These are phyloP conservation scores for Choristoneura fumiferana DNA, from an alignment of 1,140 invertebrate species.

Conservation along the genomic window DNA sequence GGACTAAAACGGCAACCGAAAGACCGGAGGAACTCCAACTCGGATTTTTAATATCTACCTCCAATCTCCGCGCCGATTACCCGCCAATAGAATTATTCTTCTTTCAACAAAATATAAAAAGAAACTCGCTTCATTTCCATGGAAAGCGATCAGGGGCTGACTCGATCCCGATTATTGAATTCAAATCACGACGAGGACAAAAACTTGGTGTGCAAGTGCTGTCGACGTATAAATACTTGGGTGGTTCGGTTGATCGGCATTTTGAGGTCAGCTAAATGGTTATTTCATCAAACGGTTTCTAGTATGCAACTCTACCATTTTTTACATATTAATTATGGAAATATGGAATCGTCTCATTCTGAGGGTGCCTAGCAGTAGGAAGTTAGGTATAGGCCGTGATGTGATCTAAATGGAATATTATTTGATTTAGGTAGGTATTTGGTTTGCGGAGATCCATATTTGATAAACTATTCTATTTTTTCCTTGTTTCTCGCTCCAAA, in stretches of 20 bases:
- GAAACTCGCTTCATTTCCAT: slow-evolving; percentile 57
- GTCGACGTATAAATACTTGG: background rate
- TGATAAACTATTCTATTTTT: no score
- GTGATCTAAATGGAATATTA: no score
- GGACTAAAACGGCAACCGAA: slow-evolving; percentile 22
- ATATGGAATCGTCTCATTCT: no score
- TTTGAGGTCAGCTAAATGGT: background rate
- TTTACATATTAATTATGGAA: no score
- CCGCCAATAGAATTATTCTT: slow-evolving; percentile 48
- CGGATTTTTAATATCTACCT: slow-evolving; percentile 49
- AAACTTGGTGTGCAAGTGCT: slow-evolving; percentile 23
- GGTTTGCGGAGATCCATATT: no score
- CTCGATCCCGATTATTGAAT: slow-evolving; percentile 54
- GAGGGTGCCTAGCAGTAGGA: no score
- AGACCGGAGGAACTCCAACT: slow-evolving; percentile 22
- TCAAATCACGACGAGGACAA: slow-evolving; percentile 50
- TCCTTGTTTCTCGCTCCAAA: no score
- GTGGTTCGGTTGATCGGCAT: background rate
- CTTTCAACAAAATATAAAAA: slow-evolving; percentile 44
- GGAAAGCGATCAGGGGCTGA: slow-evolving; percentile 48
- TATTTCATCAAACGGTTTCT: no score
- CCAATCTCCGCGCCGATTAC: slow-evolving; percentile 44
- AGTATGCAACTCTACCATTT: no score
- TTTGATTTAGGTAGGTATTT: no score
- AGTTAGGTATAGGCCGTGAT: no score